These are phyloP conservation scores for Trogon surrucura DNA, from an alignment of 2,113 vertebrate genomes.

Conservation along the genomic window DNA sequence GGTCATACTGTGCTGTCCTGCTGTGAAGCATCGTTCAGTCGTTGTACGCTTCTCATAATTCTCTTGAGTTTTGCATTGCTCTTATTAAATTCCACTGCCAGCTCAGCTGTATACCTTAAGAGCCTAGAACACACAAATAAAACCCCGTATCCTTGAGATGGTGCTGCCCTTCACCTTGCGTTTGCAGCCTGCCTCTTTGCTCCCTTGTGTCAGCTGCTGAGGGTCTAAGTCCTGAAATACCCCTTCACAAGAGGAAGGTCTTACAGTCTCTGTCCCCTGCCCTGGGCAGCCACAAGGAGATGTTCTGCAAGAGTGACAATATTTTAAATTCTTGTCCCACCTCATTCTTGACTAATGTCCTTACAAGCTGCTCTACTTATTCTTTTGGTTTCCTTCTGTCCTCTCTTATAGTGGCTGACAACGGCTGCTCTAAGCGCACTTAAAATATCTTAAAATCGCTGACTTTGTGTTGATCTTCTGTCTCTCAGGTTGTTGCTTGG, in stretches of 20 bases:
- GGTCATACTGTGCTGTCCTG: background rate
- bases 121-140: conserved; percentile 52
- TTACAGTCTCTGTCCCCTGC: background rate
- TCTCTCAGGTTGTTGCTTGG: accelerated
- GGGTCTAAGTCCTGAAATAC: background rate
- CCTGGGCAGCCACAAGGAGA: background rate
- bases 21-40: background rate
- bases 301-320: background rate
- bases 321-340: background rate
- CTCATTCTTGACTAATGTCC: background rate
- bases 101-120: background rate
- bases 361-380: background rate
- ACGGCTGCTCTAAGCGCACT: no score
- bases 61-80: conserved; percentile 9
- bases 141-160: background rate
- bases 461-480: background rate
- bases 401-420: background rate
- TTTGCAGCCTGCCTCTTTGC: background rate
- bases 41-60: background rate
- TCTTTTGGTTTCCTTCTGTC: background rate
- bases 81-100: conserved; percentile 34
- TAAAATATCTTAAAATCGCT: background rate
- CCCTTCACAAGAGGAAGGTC: background rate
- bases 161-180: background rate
- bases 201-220: background rate